Base-by-base conservation (phyloP, 2,888 invertebrate species). In the Rhingia rostrata region DNA sequence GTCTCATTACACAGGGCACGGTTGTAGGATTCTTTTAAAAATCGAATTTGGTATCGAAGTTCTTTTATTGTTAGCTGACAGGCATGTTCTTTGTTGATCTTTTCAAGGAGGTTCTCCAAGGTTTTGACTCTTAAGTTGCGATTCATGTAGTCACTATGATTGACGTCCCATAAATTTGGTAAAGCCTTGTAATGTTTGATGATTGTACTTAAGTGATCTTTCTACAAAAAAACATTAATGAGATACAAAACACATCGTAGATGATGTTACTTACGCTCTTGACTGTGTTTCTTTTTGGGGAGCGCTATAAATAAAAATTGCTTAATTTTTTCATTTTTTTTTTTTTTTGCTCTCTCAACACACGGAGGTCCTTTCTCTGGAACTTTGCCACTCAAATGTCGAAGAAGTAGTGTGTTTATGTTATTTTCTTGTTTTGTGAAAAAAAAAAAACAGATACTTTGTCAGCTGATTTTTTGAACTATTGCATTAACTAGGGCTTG, bases 141-240 rank as follows among this genome's bases (percentile, higher is more conserved):
- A 4, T n/a, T 10, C 1, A n/a, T 39, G 7, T 41, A 58, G 6
- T 5, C 22, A 4, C 39, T 22, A 5, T 58, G 39, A 6, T n/a
- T 41, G 6, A 41, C 30, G 33, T 58, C 41, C 58, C 58, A 58
- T 22, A 58, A 41, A 6, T 22, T 22, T 30, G 58, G 58, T 10
- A 22, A 22, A 14, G 30, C 32, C 33, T 58, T 30, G 4, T 41
- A 58, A 41, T 41, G 58, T 0, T 58, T 30, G 10, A 58, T 41
- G n/a, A 58, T 22, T n/a, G n/a, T 5, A 22, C 30, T 14, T 7
- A 37, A 3, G n/a, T 49, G 7, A 10, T 30, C 4, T 32, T 49
- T 49, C 49, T 49, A 49, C 30, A 49, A 7, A 9, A 4, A 22
- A 49, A 49, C 22, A 32, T 9, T 2, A 49, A 10, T 49, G 9